Percentiles rank a stretch among this genome's conserved stretches.
phyloP scores from a whole-genome alignment of 2,888 invertebrate species.

The Aphidius colemani region DNA sequence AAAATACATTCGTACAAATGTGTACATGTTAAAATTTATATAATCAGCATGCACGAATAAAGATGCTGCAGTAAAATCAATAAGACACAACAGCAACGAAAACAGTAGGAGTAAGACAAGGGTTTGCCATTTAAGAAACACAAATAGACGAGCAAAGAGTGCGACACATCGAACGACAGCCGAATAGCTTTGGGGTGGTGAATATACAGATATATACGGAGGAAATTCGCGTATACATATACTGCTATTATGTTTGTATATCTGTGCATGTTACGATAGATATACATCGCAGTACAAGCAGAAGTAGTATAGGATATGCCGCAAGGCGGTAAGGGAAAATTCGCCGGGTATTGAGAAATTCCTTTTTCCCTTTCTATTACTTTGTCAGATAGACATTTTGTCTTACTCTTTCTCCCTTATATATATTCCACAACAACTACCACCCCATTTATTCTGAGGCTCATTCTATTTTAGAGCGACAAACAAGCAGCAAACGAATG shows the following conservation, averaged over 20 bases:
- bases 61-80: background rate
- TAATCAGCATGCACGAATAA: background rate
- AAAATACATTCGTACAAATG: no score
- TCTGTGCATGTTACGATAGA: no score
- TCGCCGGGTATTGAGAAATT: no score
- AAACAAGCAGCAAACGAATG: constrained; percentile 48
- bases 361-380: no score
- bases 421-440: constrained; percentile 36
- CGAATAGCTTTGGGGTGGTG: constrained; percentile 25
- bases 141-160: constrained; percentile 32
- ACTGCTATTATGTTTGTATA: no score
- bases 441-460: constrained; percentile 34
- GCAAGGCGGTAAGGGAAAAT: constrained; percentile 12
- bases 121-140: constrained; percentile 28
- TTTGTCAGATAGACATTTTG: no score
- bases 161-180: constrained; percentile 41
- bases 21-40: background rate
- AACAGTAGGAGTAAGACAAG: constrained; percentile 11
- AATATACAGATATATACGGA: no score
- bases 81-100: constrained; percentile 2
- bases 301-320: constrained; percentile 17
- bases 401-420: constrained; percentile 52
- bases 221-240: no score
- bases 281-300: no score
- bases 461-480: constrained; percentile 48